phyloP scores from a whole-genome alignment of 2,113 vertebrate species.

The Pseudorhombus dupliciocellatus region DNA sequence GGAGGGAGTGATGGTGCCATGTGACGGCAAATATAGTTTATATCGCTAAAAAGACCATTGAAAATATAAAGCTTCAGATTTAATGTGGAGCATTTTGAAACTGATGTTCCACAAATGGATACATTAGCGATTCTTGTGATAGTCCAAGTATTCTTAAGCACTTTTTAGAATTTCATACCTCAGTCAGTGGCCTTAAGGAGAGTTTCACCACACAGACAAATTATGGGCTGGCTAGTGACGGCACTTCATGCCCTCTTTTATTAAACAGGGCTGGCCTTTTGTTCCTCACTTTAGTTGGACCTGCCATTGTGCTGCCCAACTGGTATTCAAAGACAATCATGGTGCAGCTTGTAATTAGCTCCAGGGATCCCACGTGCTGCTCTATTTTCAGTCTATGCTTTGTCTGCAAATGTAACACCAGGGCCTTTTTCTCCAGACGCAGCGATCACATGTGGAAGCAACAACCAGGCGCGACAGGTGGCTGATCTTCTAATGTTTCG shows the following conservation, averaged over 20 bases:
- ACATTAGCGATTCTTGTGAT: not conserved
- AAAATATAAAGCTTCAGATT: not conserved
- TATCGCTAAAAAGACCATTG: not conserved
- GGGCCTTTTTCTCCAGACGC: slow-evolving; percentile 25
- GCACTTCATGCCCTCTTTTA: slow-evolving; percentile 47
- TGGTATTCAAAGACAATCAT: slow-evolving; percentile 65
- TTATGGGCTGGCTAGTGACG: slow-evolving; percentile 24
- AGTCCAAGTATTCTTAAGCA: not conserved
- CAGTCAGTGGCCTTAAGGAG: slow-evolving; percentile 24
- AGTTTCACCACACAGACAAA: slow-evolving; percentile 14
- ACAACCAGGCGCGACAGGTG: slow-evolving; percentile 35
- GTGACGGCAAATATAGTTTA: not conserved
- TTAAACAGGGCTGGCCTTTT: slow-evolving; percentile 55
- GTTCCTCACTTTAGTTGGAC: slow-evolving; percentile 48
- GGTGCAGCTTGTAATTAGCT: slow-evolving; percentile 61
- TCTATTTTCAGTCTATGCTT: slow-evolving; percentile 57
- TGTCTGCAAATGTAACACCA: slow-evolving; percentile 56
- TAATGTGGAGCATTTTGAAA: not conserved
- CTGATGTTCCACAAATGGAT: not conserved
- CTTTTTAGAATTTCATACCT: slow-evolving; percentile 5
- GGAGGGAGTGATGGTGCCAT: not conserved
- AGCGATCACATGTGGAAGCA: slow-evolving; percentile 26
- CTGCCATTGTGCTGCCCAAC: slow-evolving; percentile 57
- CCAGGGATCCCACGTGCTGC: slow-evolving; percentile 43
- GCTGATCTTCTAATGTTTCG: slow-evolving; percentile 45